Percentiles rank a stretch among this genome's conserved stretches.
Evolutionary conservation across 2,113 vertebrate species (phyloP).

Genomic region (Dipodomys stephensi): DNA sequence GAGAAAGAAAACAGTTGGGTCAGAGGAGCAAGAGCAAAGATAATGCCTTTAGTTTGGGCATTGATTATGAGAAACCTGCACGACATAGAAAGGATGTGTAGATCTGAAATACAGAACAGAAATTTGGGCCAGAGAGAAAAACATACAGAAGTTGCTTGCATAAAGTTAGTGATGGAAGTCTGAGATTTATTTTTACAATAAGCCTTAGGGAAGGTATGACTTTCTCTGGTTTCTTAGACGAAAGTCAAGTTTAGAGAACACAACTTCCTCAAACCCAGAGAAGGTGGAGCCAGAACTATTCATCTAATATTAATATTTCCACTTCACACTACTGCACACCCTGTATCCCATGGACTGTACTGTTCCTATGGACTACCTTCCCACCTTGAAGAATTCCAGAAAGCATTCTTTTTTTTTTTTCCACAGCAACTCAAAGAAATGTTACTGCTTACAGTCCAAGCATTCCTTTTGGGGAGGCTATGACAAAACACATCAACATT

Average conservation of each 20-base stretch:
- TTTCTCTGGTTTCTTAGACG: background rate
- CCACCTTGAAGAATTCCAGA: background rate
- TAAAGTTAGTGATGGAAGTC: background rate
- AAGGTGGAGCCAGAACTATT: background rate
- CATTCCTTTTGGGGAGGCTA: background rate
- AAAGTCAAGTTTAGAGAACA: background rate
- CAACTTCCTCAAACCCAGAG: background rate
- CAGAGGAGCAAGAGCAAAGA: background rate
- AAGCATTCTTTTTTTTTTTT: background rate
- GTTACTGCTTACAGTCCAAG: background rate
- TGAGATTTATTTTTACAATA: constrained; percentile 28
- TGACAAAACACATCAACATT: background rate
- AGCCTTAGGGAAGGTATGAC: background rate
- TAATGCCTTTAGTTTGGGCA: background rate
- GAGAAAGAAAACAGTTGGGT: background rate
- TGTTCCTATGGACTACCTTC: background rate
- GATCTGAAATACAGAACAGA: background rate
- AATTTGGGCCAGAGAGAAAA: background rate
- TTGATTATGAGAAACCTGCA: background rate
- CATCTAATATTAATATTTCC: background rate
- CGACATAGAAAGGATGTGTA: background rate
- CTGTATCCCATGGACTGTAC: background rate
- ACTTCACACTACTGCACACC: background rate
- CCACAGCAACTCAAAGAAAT: constrained; percentile 39
- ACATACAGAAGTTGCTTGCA: background rate